Evolutionary conservation across 2,113 vertebrate genomes (phyloP), one percentile per base, ranked within the genome.

Genomic region (Rhegmatorhina hoffmannsi): DNA sequence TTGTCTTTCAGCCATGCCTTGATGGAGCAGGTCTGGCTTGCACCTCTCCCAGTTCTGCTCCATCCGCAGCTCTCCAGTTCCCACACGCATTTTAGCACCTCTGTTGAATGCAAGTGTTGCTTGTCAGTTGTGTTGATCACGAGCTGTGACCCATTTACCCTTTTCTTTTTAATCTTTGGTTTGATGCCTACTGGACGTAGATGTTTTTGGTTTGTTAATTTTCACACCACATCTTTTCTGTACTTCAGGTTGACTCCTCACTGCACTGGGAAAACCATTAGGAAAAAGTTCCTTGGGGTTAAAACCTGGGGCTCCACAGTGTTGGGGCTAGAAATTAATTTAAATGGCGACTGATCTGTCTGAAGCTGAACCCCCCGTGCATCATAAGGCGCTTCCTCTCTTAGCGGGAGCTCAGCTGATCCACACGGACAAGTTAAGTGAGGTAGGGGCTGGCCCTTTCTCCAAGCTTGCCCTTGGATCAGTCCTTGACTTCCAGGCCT

Each of bases 371-470:
- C 97, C 98, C 96, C 97, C 98, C 96, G 91, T 98, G 96, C 97
- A 98, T 98, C 97, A 97, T 98, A 98, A 98, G 97, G 93, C 97
- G 91, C 97, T 98, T 97, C 98, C 98, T 97, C 97, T 98, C 97
- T 98, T 98, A 98, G 74, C 97, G 97, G 98, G 97, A 98, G 97
- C 97, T 97, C 98, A 98, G 97, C 97, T 98, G 98, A 98, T 97
- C 96, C 97, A 97, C 97, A 97, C 95, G 96, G 98, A 98, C 98
- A 98, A 98, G 97, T 98, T 98, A 95, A 98, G 98, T 97, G 98
- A 98, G 98, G 98, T 98, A 98, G 97, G 98, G 98, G 97, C 97
- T 97, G 97, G 96, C 94, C 91, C 94, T 20, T 97, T 97, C 97
- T 97, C 97, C 97, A 98, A 96, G 97, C 96, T 97, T 91, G 97